Percentiles rank a stretch among this genome's conserved stretches.
Evolutionary conservation across 1,140 invertebrate genomes (phyloP).

Genomic region (Aporrectodea caliginosa): DNA sequence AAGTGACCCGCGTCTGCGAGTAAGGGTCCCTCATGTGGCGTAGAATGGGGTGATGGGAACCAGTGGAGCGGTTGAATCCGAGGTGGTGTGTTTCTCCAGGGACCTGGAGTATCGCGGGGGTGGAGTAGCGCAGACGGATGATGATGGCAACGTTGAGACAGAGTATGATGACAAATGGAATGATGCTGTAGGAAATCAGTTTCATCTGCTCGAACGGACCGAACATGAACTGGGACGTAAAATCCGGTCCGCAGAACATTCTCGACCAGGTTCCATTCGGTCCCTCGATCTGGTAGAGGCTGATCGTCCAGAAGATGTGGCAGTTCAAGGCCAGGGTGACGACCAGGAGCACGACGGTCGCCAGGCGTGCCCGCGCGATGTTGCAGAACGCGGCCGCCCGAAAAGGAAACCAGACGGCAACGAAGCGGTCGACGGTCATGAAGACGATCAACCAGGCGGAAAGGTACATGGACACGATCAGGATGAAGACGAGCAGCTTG

Average conservation of each 20-base stretch:
- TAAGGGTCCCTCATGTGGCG: not conserved
- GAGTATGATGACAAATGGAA: constrained; percentile 21
- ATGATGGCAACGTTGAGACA: constrained; percentile 21
- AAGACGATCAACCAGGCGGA: constrained; percentile 29
- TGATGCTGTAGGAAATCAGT: constrained; percentile 9
- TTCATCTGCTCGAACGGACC: not conserved
- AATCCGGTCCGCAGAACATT: not conserved
- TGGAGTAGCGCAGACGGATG: not conserved
- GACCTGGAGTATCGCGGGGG: not conserved
- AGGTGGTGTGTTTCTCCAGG: not conserved
- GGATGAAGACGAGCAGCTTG: constrained; percentile 16
- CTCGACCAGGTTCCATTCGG: not conserved
- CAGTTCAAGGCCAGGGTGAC: not conserved
- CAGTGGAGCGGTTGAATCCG: too few species aligned
- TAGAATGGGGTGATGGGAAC: not conserved
- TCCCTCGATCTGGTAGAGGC: not conserved
- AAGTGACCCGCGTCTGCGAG: constrained; percentile 38
- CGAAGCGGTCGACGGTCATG: constrained; percentile 24
- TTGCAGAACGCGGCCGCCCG: constrained; percentile 20
- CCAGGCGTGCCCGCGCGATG: not conserved
- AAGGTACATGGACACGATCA: constrained; percentile 3
- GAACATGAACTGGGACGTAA: not conserved
- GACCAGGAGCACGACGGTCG: constrained; percentile 15
- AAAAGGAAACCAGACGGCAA: constrained; percentile 29
- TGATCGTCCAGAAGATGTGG: constrained; percentile 16